Evolutionary conservation across 2,888 invertebrate species (phyloP).

Genomic region (Teleiodes luculella): DNA sequence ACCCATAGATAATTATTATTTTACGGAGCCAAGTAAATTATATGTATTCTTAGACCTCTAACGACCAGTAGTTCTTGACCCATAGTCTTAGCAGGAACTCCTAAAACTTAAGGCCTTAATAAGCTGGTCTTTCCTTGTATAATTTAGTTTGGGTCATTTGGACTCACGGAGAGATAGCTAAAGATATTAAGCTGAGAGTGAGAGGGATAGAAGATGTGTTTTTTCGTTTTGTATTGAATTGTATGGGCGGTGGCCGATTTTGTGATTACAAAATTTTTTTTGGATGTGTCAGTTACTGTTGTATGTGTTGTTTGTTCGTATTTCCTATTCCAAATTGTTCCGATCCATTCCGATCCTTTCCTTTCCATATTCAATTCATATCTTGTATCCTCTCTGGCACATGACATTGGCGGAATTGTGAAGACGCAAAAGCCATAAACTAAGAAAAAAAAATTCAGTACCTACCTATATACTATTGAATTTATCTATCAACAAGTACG

Average conservation of each 20-base stretch:
- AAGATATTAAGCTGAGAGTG: background rate
- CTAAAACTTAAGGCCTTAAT: background rate
- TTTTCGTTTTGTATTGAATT: conserved; percentile 8
- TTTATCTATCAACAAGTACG: too few relatives aligned
- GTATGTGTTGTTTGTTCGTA: too few relatives aligned
- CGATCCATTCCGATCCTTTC: too few relatives aligned
- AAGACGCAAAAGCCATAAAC: too few relatives aligned
- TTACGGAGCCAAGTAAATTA: conserved; percentile 24
- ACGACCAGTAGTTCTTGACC: background rate
- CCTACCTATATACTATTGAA: too few relatives aligned
- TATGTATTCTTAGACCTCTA: conserved; percentile 14
- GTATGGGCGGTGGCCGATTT: conserved; percentile 7
- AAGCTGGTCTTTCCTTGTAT: background rate
- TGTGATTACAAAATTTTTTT: conserved; percentile 1
- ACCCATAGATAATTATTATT: conserved; percentile 24
- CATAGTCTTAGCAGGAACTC: background rate
- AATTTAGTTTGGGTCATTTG: conserved; percentile 8
- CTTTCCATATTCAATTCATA: too few relatives aligned
- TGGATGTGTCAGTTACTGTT: background rate
- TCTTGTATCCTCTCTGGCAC: too few relatives aligned
- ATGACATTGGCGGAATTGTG: too few relatives aligned
- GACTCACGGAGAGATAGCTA: background rate
- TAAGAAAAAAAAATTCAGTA: too few relatives aligned
- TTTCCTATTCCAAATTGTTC: too few relatives aligned
- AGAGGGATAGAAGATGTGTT: conserved; percentile 9